Evolutionary conservation across 64 coral and sea anemone genomes (phyloP).

Genomic region (Actinia tenebrosa): DNA sequence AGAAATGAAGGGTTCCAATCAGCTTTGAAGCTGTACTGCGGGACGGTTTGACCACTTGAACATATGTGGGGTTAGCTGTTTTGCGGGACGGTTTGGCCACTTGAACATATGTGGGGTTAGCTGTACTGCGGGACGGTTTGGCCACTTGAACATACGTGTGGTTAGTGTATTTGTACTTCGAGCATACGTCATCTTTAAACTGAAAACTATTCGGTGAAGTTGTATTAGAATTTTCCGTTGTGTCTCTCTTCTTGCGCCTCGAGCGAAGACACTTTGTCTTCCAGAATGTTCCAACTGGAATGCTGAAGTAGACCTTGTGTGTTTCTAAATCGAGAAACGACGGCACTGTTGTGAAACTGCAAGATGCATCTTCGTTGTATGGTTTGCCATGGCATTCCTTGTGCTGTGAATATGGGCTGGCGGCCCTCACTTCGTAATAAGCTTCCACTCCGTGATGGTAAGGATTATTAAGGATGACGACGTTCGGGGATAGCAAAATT

Average conservation of each 20-base stretch:
- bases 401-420: slow-evolving; percentile 28
- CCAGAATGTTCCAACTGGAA: slow-evolving; percentile 26
- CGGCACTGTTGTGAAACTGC: slow-evolving; percentile 17
- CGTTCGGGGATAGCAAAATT: neutral
- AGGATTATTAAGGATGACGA: neutral
- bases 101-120: too few relatives aligned
- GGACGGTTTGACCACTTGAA: too few relatives aligned
- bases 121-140: too few relatives aligned
- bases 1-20: too few relatives aligned
- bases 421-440: slow-evolving; percentile 14
- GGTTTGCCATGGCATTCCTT: slow-evolving; percentile 60
- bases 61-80: too few relatives aligned
- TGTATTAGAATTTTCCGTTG: too few relatives aligned
- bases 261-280: slow-evolving; percentile 7
- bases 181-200: too few relatives aligned
- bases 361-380: slow-evolving; percentile 38
- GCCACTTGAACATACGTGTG: too few relatives aligned
- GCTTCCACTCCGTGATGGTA: slow-evolving; percentile 59
- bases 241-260: neutral
- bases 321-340: neutral
- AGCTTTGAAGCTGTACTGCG: too few relatives aligned
- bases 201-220: too few relatives aligned
- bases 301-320: slow-evolving; percentile 42
- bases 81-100: too few relatives aligned
- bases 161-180: too few relatives aligned